Evolutionary conservation across 1,140 invertebrate species (phyloP).

Genomic region (Ceratosolen solmsi): DNA sequence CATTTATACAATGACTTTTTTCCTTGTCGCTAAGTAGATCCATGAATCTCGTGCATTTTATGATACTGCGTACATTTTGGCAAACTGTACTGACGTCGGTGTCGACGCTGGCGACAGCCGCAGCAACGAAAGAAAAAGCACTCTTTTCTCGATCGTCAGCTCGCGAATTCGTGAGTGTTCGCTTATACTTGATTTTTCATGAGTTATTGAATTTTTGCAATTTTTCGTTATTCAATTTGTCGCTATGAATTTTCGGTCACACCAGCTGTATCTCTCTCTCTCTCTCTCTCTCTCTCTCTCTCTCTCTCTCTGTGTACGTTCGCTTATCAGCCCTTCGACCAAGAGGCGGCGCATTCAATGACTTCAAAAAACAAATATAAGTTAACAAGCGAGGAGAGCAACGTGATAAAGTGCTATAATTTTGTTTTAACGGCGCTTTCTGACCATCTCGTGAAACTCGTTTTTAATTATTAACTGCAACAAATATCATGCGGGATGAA

Average conservation of each 20-base stretch:
- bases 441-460: background rate
- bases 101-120: background rate
- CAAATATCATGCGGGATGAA: no score
- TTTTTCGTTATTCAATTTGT: constrained; percentile 17
- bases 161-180: background rate
- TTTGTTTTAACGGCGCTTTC: background rate
- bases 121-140: background rate
- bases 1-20: no score
- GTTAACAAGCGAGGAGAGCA: background rate
- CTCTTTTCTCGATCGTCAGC: constrained; percentile 30
- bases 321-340: background rate
- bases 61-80: no score
- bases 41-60: no score
- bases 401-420: background rate
- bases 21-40: no score
- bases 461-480: background rate
- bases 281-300: no score
- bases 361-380: background rate
- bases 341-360: background rate
- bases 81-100: background rate
- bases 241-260: no score
- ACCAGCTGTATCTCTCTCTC: no score
- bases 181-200: constrained; percentile 39
- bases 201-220: constrained; percentile 39
- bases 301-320: background rate